Percentiles rank a stretch among this genome's conserved stretches.
Conservation (phyloP, 2,113 vertebrate genomes). For the Carassius auratus region DNA sequence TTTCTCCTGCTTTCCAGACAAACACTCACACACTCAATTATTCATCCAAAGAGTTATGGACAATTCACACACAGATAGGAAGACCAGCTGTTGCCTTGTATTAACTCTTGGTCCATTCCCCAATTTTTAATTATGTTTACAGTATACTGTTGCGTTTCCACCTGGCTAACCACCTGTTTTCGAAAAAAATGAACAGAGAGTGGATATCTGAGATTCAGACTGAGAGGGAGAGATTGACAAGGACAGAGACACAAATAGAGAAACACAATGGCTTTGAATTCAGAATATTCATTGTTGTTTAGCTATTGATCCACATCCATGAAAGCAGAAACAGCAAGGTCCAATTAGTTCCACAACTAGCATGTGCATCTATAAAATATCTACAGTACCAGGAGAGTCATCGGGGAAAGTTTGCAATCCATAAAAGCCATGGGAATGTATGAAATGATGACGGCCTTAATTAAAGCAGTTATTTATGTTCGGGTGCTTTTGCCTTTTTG, state of each 20-base stretch:
- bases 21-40: background rate
- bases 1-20: constrained; percentile 16
- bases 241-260: background rate
- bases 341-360: constrained; percentile 18
- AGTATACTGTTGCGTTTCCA: constrained; percentile 34
- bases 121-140: constrained; percentile 41
- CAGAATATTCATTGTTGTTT: background rate
- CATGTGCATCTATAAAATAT: background rate
- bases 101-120: constrained; percentile 12
- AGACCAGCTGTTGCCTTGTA: constrained; percentile 39
- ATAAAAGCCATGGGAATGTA: background rate
- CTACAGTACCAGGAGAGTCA: background rate
- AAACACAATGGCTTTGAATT: background rate
- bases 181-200: constrained; percentile 26
- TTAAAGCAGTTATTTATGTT: constrained; percentile 40
- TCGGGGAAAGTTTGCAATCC: constrained; percentile 17
- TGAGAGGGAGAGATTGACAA: constrained; percentile 8
- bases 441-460: constrained; percentile 42
- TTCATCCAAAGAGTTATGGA: constrained; percentile 16
- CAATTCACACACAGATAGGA: background rate
- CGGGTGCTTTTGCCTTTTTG: constrained; percentile 47
- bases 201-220: constrained; percentile 7
- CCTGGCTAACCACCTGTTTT: constrained; percentile 43
- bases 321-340: background rate
- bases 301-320: constrained; percentile 55